Evolutionary conservation across 2,113 vertebrate species (phyloP).

Genomic region (Gavialis gangeticus): DNA sequence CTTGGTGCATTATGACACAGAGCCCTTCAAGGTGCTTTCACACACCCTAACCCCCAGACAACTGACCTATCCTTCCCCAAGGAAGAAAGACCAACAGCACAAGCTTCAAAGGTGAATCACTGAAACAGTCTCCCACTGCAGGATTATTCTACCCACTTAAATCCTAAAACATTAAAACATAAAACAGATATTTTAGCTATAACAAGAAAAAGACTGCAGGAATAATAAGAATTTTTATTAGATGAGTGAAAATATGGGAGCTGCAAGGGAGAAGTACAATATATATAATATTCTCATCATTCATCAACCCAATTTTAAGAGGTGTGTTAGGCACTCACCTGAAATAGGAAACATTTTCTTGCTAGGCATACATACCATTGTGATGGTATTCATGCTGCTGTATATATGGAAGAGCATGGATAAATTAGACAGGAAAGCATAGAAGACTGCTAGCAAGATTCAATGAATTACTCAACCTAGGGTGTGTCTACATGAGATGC

Average conservation of each 20-base stretch:
- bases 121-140: not conserved
- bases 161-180: not conserved
- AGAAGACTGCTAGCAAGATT: not conserved
- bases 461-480: not conserved
- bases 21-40: not conserved
- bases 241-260: not conserved
- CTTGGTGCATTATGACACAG: not conserved
- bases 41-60: not conserved
- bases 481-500: not conserved
- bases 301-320: not conserved
- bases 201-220: not conserved
- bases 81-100: too few species aligned
- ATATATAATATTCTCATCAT: not conserved
- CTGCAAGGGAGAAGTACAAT: not conserved
- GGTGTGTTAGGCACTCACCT: not conserved
- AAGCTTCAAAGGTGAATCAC: not conserved
- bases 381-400: not conserved
- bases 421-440: not conserved
- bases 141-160: not conserved
- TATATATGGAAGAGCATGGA: not conserved
- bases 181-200: not conserved
- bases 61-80: fast-evolving
- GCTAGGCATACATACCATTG: not conserved
- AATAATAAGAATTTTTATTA: not conserved
- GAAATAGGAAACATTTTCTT: not conserved